Conservation (phyloP, 2,888 invertebrate genomes). For the Pegoplata infirma region DNA sequence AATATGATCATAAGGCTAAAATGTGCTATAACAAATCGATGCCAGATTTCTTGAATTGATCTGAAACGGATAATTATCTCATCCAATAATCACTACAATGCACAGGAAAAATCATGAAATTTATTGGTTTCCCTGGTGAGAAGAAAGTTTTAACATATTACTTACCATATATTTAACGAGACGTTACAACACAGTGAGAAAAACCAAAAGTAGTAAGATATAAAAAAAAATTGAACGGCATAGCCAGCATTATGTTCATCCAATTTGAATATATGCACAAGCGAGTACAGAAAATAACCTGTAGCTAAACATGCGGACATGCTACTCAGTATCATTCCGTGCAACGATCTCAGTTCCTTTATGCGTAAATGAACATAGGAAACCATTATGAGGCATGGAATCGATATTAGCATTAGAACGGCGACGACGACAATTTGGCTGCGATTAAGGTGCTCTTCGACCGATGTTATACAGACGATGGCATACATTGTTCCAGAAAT, state of each 20-base stretch:
- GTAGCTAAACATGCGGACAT: conserved; percentile 74
- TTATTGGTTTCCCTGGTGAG: too few species aligned
- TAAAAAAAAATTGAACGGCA: conserved; percentile 75
- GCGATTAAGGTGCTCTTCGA: conserved; percentile 71
- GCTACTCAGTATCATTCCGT: conserved; percentile 74
- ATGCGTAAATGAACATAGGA: conserved; percentile 72
- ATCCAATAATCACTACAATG: too few species aligned
- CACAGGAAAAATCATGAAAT: too few species aligned
- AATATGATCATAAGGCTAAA: too few species aligned
- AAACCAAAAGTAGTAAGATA: conserved; percentile 76
- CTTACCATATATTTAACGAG: conserved; percentile 75
- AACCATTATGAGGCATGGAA: conserved; percentile 73
- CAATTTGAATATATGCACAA: conserved; percentile 73
- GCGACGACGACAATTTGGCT: conserved; percentile 71
- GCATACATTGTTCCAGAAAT: conserved; percentile 72
- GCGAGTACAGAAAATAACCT: conserved; percentile 74
- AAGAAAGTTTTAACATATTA: too few species aligned
- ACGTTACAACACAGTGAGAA: conserved; percentile 75
- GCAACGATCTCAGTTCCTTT: conserved; percentile 72
- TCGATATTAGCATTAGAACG: conserved; percentile 75
- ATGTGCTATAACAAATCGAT: too few species aligned
- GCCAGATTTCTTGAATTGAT: too few species aligned
- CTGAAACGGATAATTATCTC: too few species aligned
- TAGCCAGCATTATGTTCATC: conserved; percentile 72
- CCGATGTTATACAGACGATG: conserved; percentile 74